Base-by-base conservation (phyloP, 2,888 invertebrate species). In the Ischnus inquisitorius region DNA sequence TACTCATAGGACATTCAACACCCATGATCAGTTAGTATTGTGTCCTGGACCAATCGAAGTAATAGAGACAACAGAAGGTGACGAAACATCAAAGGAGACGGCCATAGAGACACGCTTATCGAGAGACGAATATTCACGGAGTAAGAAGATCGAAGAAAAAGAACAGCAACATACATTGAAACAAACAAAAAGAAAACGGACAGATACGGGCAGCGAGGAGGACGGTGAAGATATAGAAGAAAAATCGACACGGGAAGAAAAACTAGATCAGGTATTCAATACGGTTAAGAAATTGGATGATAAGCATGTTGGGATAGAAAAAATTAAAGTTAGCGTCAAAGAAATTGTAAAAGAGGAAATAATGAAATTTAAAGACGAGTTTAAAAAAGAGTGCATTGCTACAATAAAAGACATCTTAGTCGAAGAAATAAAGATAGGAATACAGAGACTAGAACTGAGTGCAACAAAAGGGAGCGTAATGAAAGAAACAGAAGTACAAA, bases 401-500 rank as follows among this genome's bases (percentile, higher is more conserved):
- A 57, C 6, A 1, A 57, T 25, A 28, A 57, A 25, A 25, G 57
- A 57, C 19, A 57, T 6, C 10, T 3, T 57, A 10, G 25, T 25
- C 6, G 25, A 57, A 57, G 57, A 57, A 19, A 57, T 57, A 1
- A 57, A 57, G 12, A 57, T 12, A 57, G 57, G 57, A 10, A 25
- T 57, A 25, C 57, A 3, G 25, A 57, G 3, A 25, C 8, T 57
- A 25, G 5, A 48, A 14, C 10, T 12, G n/a, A 12, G 46, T 14
- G 14, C 14, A 12, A 46, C 2, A 16, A 48, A 16, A 48, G 16
- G 16, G n/a, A 48, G n/a, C 3, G 5, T n/a, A n/a, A n/a, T 16
- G 25, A 62, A 25, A 57, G 34, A 19, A 43, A 46, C 28, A 74
- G 78, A 46, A 19, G n/a, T 6, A 78, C 3, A 51, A 25, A 54